Evolutionary conservation across 2,797 vertebrate genomes (phyloP), one percentile per base, ranked within the genome.

Genomic region (Ctenochaetus hawaiiensis): DNA sequence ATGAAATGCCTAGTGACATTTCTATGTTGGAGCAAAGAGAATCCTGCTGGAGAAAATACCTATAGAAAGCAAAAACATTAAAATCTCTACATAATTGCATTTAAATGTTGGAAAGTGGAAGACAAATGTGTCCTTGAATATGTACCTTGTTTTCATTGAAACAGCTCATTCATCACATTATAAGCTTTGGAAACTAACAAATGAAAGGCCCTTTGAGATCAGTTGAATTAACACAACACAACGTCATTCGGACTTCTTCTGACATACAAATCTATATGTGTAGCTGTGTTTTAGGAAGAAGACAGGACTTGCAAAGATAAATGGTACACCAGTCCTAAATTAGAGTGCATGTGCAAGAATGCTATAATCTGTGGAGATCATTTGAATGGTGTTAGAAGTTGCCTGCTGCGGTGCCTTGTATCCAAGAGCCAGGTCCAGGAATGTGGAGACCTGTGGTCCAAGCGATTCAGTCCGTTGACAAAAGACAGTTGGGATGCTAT

Each of bases 391-490:
- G 77, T 85, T 74, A 68, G 75, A 75, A 61, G 81, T 43, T 23
- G 57, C 87, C 84, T 84, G 85, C 89, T 86, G 87, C 14, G 80
- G 87, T 86, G 89, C 89, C 90, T 91, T 67, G 93, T 93, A 92
- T 90, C 93, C 91, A 89, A 74, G 91, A 89, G 85, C 80, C 83
- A 62, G 85, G 79, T 81, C 75, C 64, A 81, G 92, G 91, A 93
- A 94, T 95, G 92, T 87, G 90, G 91, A 91, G 86, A 90, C 91
- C 87, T 93, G 89, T 63, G 80, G 80, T 89, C 89, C 80, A 22
- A 34, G 48, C 41, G 37, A 86, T 82, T 91, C 85, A 84, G 68
- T 9, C 67, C 3, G 16, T 12, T 70, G 66, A 90, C 89, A 93
- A 92, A 93, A 89, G 83, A 80, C 86, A 83, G 83, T 82, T 26